A percentile compares a stretch with the other conserved stretches of the same genome.
Conservation (phyloP, 2,888 invertebrate genomes). For the Dorcus hopei region DNA sequence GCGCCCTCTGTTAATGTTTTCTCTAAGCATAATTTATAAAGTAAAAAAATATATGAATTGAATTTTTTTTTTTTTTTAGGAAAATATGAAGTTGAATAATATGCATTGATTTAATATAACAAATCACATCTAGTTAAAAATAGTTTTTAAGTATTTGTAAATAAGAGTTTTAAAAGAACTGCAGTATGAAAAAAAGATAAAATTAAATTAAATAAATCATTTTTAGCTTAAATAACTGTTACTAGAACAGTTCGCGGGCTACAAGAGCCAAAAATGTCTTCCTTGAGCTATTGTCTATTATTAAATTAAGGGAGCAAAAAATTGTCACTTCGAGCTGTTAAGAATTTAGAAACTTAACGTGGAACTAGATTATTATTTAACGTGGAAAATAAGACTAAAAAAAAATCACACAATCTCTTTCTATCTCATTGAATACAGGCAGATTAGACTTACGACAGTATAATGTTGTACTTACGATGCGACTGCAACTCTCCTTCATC, state of each 20-base stretch:
- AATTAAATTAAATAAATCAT: constrained; percentile 17
- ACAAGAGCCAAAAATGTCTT: constrained; percentile 48
- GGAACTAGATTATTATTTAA: not conserved
- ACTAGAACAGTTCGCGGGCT: constrained; percentile 45
- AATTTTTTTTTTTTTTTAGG: too few species aligned
- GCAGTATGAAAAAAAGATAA: constrained; percentile 12
- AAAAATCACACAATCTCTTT: not conserved
- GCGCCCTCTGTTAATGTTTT: too few species aligned
- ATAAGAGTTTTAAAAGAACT: constrained; percentile 9
- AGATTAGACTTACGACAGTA: too few species aligned
- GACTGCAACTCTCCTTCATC: too few species aligned
- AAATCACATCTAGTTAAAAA: too few species aligned
- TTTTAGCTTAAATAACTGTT: constrained; percentile 40
- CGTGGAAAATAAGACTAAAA: not conserved
- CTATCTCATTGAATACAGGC: not conserved
- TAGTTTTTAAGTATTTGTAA: not conserved
- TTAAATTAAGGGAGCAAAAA: constrained; percentile 34
- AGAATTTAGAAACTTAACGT: not conserved
- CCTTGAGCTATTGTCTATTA: constrained; percentile 41
- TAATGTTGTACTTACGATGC: too few species aligned
- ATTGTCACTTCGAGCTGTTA: constrained; percentile 34
- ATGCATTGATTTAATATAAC: too few species aligned
- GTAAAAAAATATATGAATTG: too few species aligned
- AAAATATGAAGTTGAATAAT: too few species aligned
- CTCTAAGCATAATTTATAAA: too few species aligned